A percentile compares a stretch with the other conserved stretches of the same genome.
Evolutionary conservation across 2,797 vertebrate genomes (phyloP).

Genomic region (Spinus olivaceus): DNA sequence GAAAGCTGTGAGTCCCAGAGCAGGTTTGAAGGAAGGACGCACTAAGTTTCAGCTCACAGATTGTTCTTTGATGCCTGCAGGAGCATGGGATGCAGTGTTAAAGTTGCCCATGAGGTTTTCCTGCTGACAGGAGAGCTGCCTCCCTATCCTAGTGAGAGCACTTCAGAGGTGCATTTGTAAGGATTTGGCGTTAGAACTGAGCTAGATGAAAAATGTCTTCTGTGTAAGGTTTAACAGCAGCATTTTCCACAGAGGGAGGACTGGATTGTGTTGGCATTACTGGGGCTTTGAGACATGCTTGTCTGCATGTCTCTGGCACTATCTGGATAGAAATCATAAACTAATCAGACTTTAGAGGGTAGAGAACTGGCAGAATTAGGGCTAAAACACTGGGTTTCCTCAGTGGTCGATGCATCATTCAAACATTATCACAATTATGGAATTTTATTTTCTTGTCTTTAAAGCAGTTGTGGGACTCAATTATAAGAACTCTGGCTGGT

Average conservation of each 20-base stretch:
- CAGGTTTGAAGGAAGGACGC: fast-evolving
- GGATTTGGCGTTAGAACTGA: not conserved
- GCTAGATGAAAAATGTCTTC: not conserved
- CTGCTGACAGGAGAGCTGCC: not conserved
- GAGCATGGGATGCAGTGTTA: fast-evolving
- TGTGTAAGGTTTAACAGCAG: not conserved
- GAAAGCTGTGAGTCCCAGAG: fast-evolving
- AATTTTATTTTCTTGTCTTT: not conserved
- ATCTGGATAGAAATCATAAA: not conserved
- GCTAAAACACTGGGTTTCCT: not conserved
- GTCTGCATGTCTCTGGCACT: not conserved
- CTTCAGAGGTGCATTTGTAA: not conserved
- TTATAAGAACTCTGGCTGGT: not conserved
- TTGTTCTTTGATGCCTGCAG: fast-evolving
- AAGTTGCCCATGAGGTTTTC: not conserved
- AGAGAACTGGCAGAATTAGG: not conserved
- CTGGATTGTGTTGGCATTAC: not conserved
- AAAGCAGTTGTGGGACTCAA: not conserved
- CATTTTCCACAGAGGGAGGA: not conserved
- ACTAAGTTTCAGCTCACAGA: fast-evolving
- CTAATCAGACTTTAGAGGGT: not conserved
- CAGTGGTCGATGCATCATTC: not conserved
- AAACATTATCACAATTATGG: not conserved
- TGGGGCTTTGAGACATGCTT: not conserved
- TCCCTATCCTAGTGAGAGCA: not conserved